Conservation (phyloP, 2,888 invertebrate species). For the Tineola bisselliella region DNA sequence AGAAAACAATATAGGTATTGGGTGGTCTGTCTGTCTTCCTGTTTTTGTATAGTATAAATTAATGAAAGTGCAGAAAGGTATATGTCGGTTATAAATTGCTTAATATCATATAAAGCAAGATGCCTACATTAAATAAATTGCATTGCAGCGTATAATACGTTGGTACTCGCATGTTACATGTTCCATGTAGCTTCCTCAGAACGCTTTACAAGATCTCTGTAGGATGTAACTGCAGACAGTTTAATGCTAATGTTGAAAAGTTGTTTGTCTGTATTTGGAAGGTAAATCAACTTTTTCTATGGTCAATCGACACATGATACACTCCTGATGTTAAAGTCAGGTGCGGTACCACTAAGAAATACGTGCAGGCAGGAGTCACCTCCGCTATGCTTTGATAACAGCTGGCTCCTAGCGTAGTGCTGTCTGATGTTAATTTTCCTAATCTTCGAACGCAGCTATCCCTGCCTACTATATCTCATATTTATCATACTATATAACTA, state of each 20-base stretch:
- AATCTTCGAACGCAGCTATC: too few species aligned
- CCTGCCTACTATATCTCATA: too few species aligned
- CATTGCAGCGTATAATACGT: background rate
- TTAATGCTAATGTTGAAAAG: background rate
- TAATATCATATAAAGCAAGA: conserved; percentile 50
- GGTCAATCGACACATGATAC: too few species aligned
- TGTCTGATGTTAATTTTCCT: too few species aligned
- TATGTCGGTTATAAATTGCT: conserved; percentile 47
- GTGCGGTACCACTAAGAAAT: too few species aligned
- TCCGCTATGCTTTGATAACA: too few species aligned
- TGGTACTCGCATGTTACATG: conserved; percentile 3
- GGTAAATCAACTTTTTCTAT: too few species aligned
- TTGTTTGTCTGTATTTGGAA: too few species aligned
- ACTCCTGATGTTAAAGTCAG: too few species aligned
- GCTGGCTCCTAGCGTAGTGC: too few species aligned
- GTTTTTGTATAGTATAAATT: background rate
- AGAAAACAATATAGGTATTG: background rate
- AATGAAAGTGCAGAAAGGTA: background rate
- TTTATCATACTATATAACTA: too few species aligned
- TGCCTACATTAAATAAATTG: conserved; percentile 16
- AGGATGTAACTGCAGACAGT: background rate
- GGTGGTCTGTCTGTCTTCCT: background rate
- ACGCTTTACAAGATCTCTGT: conserved; percentile 8
- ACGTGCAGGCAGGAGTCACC: too few species aligned
- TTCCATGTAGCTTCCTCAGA: background rate